phyloP scores from a whole-genome alignment of 1,140 invertebrate genomes.

The Lepidurus apus region DNA sequence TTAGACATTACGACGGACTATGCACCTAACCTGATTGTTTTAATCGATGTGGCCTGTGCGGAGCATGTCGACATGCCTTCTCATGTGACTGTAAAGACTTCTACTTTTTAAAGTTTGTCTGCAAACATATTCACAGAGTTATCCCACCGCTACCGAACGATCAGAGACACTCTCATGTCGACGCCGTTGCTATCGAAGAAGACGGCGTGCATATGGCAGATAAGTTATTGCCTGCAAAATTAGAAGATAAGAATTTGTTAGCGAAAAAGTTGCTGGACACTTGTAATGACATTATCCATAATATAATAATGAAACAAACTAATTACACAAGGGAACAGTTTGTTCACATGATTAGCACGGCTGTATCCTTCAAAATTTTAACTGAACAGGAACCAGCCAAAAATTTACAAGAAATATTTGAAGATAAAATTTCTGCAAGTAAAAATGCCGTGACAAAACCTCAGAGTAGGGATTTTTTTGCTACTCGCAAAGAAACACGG shows the following conservation, averaged over 20 bases:
- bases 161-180: background rate
- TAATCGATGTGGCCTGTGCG: too few relatives aligned
- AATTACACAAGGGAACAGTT: background rate
- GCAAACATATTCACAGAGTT: background rate
- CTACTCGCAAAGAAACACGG: too few relatives aligned
- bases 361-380: background rate
- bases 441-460: background rate
- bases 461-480: too few relatives aligned
- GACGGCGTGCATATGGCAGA: background rate
- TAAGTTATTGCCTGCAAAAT: constrained; percentile 1
- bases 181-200: background rate
- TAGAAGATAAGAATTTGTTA: background rate
- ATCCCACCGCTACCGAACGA: background rate
- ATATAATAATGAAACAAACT: background rate
- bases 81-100: too few relatives aligned
- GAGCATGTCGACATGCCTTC: too few relatives aligned
- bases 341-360: background rate
- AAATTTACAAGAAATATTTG: background rate
- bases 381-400: background rate
- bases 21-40: too few relatives aligned
- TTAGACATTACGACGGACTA: too few relatives aligned
- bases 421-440: background rate
- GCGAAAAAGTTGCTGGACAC: background rate
- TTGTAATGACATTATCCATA: background rate
- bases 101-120: too few relatives aligned